Evolutionary conservation across 2,888 invertebrate species (phyloP).

Genomic region (Cantharis rustica): DNA sequence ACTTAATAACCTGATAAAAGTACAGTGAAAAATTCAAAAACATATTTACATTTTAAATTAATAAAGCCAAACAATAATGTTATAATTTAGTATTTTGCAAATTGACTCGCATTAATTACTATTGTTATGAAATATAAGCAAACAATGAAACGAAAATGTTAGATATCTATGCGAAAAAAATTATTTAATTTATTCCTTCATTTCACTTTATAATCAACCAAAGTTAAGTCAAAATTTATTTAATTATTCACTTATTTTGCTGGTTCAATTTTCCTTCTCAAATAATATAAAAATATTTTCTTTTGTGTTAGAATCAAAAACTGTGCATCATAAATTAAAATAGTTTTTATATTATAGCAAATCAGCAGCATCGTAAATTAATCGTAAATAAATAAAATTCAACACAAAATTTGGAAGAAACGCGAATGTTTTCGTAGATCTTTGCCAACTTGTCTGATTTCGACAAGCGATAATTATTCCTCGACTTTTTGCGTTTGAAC

Average conservation of each 20-base stretch:
- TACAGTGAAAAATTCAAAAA: not conserved
- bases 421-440: not conserved
- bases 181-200: not conserved
- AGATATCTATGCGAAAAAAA: not conserved
- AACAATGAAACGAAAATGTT: not conserved
- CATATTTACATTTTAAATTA: not conserved
- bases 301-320: not conserved
- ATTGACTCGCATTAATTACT: not conserved
- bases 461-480: too few species aligned
- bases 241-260: not conserved
- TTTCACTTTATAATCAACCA: not conserved
- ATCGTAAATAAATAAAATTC: too few species aligned
- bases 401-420: too few species aligned
- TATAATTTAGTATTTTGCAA: not conserved
- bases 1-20: not conserved
- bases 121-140: not conserved
- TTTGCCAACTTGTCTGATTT: not conserved
- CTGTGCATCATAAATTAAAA: too few species aligned
- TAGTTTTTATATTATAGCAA: too few species aligned
- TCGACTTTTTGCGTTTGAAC: too few species aligned
- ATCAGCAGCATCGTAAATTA: too few species aligned
- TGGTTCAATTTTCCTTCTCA: not conserved
- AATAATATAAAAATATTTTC: too few species aligned
- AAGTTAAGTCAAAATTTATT: not conserved
- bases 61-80: not conserved